Base-by-base conservation (phyloP, 2,888 invertebrate genomes). In the Euplagia quadripunctaria region DNA sequence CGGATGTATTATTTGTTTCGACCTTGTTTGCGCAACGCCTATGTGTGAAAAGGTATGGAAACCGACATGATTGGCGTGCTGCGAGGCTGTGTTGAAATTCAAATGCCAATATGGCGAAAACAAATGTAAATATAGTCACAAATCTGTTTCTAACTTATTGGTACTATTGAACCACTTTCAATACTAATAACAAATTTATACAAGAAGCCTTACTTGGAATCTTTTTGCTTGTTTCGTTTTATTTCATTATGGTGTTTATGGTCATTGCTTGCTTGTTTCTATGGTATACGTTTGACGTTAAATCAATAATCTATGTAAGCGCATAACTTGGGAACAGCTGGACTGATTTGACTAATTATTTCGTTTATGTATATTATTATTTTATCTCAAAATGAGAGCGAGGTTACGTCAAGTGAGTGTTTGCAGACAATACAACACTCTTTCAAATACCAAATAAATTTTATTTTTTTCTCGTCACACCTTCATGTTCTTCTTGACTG, bases 11-110 rank as follows among this genome's bases (percentile, higher is more conserved):
- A 58, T 65, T 65, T 72, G 43, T 63, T 65, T 42, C 72, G 81
- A 81, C 88, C 87, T 90, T 88, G 88, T 88, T 88, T 85, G 80
- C 81, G 80, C 82, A 85, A 85, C 78, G 83, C 76, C 85, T 83
- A 88, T 85, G 88, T 78, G 77, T 85, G 77, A 78, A 89, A 88
- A 87, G 76, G 83, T 87, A 87, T 88, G 82, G 85, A 87, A 76
- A 76, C 84, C 65, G 79, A 49, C 63, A 43, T 70, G 69, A 80
- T 78, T 64, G 76, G 79, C 72, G 71, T 68, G 72, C 43, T 68
- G 70, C 51, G 43, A 67, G 64, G 0, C 58, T 67, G 75, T 75
- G 83, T 82, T 80, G 77, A 80, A 83, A 82, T 80, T 76, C 49
- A 70, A 80, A 82, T 77, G 75, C 75, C 83, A 79, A 76, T 77